Evolutionary conservation across 2,113 vertebrate species (phyloP), one percentile per base, ranked within the genome.

Genomic region (Semicossyphus pulcher): DNA sequence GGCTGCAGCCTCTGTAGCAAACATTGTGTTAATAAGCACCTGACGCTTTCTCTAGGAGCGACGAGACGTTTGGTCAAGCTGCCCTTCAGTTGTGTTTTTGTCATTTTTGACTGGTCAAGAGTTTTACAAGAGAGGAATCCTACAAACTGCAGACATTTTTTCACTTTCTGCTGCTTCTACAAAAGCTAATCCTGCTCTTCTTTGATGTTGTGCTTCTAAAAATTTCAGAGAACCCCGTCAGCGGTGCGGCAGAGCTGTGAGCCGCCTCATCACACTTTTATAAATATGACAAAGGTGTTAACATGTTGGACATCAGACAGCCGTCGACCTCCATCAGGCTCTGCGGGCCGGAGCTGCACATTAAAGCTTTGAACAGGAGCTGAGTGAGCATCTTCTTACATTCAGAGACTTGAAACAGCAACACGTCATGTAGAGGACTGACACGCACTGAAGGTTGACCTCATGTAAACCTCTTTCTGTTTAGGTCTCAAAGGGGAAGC

Each of bases 221-320:
- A 61, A 45, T 66, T 47, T 65, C n/a, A 41, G 69, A 72, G 62
- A 69, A n/a, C 74, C 54, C 49, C 28, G 21, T 81, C 74, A 60
- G 56, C 77, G 32, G 18, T 37, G 52, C 28, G 61, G 16, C 20
- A 21, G 56, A 67, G 76, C 78, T 36, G 72, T 12, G 60, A 63
- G 76, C 70, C 6, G 0, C 48, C 20, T 65, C 73, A 23, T 85
- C 76, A 75, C 72, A 68, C 70, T 37, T 62, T 39, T 70, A 72
- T 53, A 62, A 83, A 74, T 41, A 72, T 29, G 70, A 69, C 29
- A 0, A 63, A 88, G 76, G 86, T 78, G 83, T 80, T 78, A 80
- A 88, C 68, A 26, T 32, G 74, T 49, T 3, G 32, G 3, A n/a
- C 73, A 51, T 63, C 67, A n/a, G 69, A 83, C 73, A 78, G 77